These are phyloP conservation scores for Hemibagrus wyckioides DNA, from an alignment of 2,113 vertebrate species.

Conservation along the genomic window DNA sequence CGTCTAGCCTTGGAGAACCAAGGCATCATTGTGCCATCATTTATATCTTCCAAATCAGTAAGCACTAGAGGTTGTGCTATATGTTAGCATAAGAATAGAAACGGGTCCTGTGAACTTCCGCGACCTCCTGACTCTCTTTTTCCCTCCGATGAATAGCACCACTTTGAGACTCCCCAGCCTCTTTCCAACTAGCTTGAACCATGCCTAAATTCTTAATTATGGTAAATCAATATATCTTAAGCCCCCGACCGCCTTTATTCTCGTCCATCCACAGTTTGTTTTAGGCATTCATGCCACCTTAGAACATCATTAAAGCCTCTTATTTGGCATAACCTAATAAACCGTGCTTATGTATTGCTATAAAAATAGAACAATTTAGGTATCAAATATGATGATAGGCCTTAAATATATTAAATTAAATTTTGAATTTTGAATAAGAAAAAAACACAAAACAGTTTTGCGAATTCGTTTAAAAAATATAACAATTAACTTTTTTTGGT, in stretches of 20 bases:
- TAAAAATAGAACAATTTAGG: background rate
- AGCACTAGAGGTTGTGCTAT: slow-evolving; percentile 82
- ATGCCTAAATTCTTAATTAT: slow-evolving; percentile 96
- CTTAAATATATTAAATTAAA: background rate
- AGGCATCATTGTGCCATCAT: slow-evolving; percentile 89
- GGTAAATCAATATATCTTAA: slow-evolving; percentile 99
- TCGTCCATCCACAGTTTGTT: slow-evolving; percentile 90
- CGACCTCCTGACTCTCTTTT: slow-evolving; percentile 90
- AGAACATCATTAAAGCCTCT: slow-evolving; percentile 81
- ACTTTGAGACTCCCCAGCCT: slow-evolving; percentile 82
- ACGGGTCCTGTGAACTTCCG: slow-evolving; percentile 90
- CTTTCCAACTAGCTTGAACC: slow-evolving; percentile 89
- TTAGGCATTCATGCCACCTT: slow-evolving; percentile 87
- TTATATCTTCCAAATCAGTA: slow-evolving; percentile 94
- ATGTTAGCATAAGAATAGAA: slow-evolving; percentile 97
- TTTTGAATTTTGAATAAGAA: background rate
- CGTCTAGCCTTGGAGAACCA: slow-evolving; percentile 75
- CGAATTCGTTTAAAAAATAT: background rate
- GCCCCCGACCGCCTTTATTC: slow-evolving; percentile 86
- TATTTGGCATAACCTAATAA: slow-evolving; percentile 84
- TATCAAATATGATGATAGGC: background rate
- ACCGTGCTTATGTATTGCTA: slow-evolving; percentile 74
- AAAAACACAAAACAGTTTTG: background rate
- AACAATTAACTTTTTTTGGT: background rate
- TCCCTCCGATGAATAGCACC: slow-evolving; percentile 86